These are phyloP conservation scores for Drosophila robusta DNA, from an alignment of 2,888 invertebrate genomes.

Conservation along the genomic window DNA sequence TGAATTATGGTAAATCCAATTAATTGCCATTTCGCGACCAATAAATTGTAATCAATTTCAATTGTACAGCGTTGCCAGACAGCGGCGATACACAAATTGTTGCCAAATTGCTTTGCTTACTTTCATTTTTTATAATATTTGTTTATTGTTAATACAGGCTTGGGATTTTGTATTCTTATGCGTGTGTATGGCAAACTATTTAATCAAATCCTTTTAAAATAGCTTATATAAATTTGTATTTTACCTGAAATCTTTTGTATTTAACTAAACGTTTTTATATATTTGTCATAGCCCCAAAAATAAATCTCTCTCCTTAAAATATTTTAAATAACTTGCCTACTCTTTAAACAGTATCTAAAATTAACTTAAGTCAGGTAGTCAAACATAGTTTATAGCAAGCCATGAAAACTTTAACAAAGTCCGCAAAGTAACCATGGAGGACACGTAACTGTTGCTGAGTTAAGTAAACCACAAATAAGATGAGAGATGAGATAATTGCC, in stretches of 20 bases:
- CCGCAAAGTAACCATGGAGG: conserved; percentile 9
- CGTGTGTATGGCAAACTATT: no score
- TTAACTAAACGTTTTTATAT: no score
- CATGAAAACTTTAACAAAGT: background rate
- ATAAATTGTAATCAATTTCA: conserved; percentile 65
- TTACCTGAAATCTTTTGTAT: no score
- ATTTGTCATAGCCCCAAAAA: no score
- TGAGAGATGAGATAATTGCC: conserved; percentile 7
- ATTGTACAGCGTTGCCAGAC: conserved; percentile 36
- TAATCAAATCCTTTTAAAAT: no score
- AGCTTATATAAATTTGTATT: no score
- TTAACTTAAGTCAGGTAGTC: background rate
- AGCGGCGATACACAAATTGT: conserved; percentile 1
- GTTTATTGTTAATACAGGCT: conserved; percentile 7
- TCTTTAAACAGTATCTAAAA: background rate
- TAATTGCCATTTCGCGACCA: conserved; percentile 61
- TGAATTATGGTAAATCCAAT: conserved; percentile 65
- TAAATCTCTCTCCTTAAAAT: no score
- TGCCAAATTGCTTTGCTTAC: conserved; percentile 10
- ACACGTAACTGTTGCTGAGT: conserved; percentile 1
- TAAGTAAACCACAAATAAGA: conserved; percentile 11
- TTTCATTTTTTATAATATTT: background rate
- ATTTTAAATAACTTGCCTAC: no score
- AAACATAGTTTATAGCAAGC: background rate
- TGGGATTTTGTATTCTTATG: background rate